These are phyloP conservation scores for Poeciliopsis paucimaculata DNA, from an alignment of 2,797 vertebrate genomes.

Conservation along the genomic window DNA sequence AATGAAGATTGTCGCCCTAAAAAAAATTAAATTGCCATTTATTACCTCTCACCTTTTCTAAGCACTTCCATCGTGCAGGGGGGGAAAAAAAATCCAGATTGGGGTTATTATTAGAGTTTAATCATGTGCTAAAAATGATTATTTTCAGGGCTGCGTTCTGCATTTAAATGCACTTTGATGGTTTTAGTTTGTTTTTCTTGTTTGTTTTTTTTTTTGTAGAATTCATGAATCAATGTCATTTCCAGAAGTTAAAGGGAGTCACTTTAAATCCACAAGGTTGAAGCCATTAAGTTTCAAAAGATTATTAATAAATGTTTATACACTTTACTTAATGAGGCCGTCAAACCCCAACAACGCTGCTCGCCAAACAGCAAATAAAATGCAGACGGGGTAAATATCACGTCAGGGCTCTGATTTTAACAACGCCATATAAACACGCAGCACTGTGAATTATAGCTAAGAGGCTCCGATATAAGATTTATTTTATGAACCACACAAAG, in stretches of 20 bases:
- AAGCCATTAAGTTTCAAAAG: not conserved
- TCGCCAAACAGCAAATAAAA: conserved; percentile 17
- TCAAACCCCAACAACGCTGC: conserved; percentile 12
- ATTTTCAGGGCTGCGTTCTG: not conserved
- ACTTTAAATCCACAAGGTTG: not conserved
- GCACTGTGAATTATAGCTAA: conserved; percentile 14
- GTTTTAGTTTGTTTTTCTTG: not conserved
- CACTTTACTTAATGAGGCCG: not conserved
- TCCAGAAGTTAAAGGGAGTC: not conserved
- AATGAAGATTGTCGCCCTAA: conserved; percentile 21
- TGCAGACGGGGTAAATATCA: conserved; percentile 1
- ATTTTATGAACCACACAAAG: conserved; percentile 37
- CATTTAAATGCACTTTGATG: not conserved
- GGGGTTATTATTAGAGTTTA: conserved; percentile 2
- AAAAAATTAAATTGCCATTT: conserved; percentile 40
- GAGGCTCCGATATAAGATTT: conserved; percentile 5
- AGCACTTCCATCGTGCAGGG: conserved; percentile 14
- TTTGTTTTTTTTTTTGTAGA: not conserved
- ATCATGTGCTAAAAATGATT: not conserved
- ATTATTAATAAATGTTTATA: not conserved
- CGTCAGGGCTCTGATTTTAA: not conserved
- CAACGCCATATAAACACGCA: not conserved
- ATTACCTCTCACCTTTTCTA: conserved; percentile 43
- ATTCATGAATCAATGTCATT: not conserved
- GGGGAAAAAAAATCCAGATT: no score